Base-by-base conservation (phyloP, 2,797 vertebrate species). In the Steatocranus sp. region DNA sequence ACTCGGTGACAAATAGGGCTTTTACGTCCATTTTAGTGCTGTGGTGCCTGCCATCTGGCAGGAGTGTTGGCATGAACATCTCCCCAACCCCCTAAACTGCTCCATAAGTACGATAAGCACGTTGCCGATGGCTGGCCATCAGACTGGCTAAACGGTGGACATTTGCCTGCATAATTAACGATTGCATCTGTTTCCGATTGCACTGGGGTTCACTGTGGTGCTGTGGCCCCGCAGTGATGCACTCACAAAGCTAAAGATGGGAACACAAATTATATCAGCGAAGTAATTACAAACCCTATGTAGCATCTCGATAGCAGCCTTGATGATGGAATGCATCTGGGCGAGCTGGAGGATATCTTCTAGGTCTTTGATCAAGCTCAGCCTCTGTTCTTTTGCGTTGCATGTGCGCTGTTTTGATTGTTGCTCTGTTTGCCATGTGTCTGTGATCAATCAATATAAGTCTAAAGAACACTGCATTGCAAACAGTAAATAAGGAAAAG, bases 151-250 rank as follows among this genome's bases (percentile, higher is more conserved):
- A 95, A 91, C 83, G 75, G 76, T 87, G 89, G 91, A 90, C 94
- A 85, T 93, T 94, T 93, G 92, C 92, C 91, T 91, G 91, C 90
- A 94, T 95, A 95, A 95, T 95, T 93, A 94, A 95, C 81, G 81
- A 89, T 78, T 92, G 91, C 95, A 94, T 95, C 91, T 95, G 93
- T 93, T 95, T 93, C 83, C 27, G 76, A 89, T 89, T 83, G 91
- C 90, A 54, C 70, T 10, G 75, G 88, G 84, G 87, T 91, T 92
- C 86, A 87, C 82, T 70, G 23, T 58, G 84, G 80, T 75, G 43
- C 75, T 5, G 41, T 38, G 79, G 86, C 85, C 90, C 87, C 4
- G 30, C 80, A 56, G 89, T 51, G 89, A 87, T 78, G 79, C 51
- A 41, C 80, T 76, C 73, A 75, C 78, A 81, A 81, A 92, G 87